These are phyloP conservation scores for Sinocyclocheilus grahami DNA, from an alignment of 2,113 vertebrate genomes.

Conservation along the genomic window DNA sequence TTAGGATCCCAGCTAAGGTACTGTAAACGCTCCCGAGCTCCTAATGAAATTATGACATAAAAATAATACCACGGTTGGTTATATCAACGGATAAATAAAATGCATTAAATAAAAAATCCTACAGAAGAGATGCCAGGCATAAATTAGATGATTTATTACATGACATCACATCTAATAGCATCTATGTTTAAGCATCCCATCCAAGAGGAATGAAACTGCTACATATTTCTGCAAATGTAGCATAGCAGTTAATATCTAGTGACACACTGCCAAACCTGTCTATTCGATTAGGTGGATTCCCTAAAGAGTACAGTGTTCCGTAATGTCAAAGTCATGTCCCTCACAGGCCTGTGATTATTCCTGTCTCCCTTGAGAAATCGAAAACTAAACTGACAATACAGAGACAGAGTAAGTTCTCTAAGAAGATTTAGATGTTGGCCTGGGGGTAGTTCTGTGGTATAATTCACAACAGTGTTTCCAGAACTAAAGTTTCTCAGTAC, in stretches of 20 bases:
- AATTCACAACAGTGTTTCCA: too few relatives aligned
- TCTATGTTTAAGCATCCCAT: neutral
- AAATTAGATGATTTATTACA: neutral
- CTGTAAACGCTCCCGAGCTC: conserved; percentile 96
- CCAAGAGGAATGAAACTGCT: neutral
- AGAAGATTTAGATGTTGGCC: too few relatives aligned
- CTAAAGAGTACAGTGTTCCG: conserved; percentile 18
- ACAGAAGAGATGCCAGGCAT: neutral
- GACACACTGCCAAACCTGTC: conserved; percentile 26
- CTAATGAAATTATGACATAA: conserved; percentile 68
- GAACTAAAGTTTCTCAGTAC: too few relatives aligned
- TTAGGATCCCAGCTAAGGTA: conserved; percentile 90
- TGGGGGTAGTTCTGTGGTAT: too few relatives aligned
- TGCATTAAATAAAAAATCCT: neutral
- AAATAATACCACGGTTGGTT: neutral
- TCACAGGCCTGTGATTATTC: conserved; percentile 13
- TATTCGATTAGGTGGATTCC: conserved; percentile 29
- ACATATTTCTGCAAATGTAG: conserved; percentile 18
- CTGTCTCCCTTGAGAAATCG: neutral
- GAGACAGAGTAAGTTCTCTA: neutral
- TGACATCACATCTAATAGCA: neutral
- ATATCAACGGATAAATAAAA: neutral
- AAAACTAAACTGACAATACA: conserved; percentile 9
- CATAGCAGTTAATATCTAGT: conserved; percentile 10
- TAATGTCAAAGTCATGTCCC: conserved; percentile 41